Conservation (phyloP, 2,888 invertebrate genomes). For the Apamea epomidion region DNA sequence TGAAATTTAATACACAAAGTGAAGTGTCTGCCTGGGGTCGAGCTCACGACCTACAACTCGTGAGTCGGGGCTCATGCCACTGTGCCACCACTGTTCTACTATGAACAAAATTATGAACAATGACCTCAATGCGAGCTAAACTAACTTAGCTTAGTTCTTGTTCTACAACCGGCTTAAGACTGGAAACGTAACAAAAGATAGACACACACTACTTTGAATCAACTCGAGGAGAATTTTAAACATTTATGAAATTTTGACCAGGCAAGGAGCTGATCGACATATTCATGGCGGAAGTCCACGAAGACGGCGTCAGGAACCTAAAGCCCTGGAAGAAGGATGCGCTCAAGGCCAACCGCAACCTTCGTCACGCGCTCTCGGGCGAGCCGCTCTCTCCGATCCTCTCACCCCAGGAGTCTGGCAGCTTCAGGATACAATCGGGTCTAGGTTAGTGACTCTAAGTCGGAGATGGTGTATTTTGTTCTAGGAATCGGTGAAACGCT, state of each 20-base stretch:
- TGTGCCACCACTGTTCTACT: neutral
- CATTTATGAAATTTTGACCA: conserved; percentile 72
- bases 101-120: neutral
- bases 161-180: no score
- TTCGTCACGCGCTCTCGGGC: conserved; percentile 79
- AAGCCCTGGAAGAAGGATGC: conserved; percentile 90
- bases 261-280: conserved; percentile 98
- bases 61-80: no score
- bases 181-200: neutral
- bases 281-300: conserved; percentile 94
- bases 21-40: no score
- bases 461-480: neutral
- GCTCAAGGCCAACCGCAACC: conserved; percentile 74
- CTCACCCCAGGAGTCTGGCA: conserved; percentile 57
- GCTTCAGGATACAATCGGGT: conserved; percentile 65
- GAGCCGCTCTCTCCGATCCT: conserved; percentile 79
- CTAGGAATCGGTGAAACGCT: neutral
- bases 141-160: neutral
- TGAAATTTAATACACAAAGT: neutral
- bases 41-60: neutral
- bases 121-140: neutral
- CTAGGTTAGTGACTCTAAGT: conserved; percentile 74
- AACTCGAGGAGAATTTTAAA: neutral
- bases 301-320: conserved; percentile 93
- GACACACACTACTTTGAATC: neutral